Evolutionary conservation across 1,140 invertebrate genomes (phyloP).

Genomic region (Cydia strobilella): DNA sequence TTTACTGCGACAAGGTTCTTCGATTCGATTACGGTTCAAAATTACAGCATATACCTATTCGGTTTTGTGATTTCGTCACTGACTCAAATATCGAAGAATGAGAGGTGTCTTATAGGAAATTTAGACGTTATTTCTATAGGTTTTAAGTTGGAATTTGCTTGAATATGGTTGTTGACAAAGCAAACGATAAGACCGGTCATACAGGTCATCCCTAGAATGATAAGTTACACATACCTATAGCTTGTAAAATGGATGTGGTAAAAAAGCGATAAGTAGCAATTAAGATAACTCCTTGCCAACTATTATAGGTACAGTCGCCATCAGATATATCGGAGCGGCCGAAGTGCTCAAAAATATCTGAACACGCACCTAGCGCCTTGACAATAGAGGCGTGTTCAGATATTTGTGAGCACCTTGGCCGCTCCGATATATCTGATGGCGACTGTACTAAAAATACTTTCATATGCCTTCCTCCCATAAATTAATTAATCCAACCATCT

Average conservation of each 20-base stretch:
- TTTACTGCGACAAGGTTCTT: background rate
- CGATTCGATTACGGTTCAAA: background rate
- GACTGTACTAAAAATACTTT: too few relatives aligned
- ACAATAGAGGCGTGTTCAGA: too few relatives aligned
- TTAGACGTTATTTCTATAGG: background rate
- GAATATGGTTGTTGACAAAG: background rate
- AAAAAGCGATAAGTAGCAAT: background rate
- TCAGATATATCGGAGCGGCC: too few relatives aligned
- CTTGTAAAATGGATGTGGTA: background rate
- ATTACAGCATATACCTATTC: background rate
- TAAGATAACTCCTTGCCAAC: too few relatives aligned
- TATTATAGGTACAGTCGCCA: too few relatives aligned
- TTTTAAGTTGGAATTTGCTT: background rate
- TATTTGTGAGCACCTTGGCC: too few relatives aligned
- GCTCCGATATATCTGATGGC: too few relatives aligned
- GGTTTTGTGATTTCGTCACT: background rate
- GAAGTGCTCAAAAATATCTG: too few relatives aligned
- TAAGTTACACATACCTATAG: background rate
- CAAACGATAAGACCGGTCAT: background rate
- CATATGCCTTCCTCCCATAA: too few relatives aligned
- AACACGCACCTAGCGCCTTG: too few relatives aligned
- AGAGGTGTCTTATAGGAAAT: background rate
- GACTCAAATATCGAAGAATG: background rate
- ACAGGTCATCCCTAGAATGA: conserved; percentile 5
- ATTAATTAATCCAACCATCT: too few relatives aligned